Conservation (phyloP, 2,888 invertebrate genomes). For the Xanthia icteritia region DNA sequence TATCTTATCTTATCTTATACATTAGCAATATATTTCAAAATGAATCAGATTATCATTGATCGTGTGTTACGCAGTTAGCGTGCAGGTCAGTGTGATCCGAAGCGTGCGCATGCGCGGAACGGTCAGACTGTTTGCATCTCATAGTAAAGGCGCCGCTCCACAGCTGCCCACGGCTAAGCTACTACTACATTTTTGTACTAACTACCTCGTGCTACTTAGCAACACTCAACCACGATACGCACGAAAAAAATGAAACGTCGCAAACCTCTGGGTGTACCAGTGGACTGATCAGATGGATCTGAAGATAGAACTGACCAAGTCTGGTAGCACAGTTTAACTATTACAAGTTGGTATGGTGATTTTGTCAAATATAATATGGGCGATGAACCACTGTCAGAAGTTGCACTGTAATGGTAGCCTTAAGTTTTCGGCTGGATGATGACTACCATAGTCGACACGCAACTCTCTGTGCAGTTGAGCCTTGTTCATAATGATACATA, state of each 20-base stretch:
- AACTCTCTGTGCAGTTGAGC: background rate
- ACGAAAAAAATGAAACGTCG: background rate
- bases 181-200: too few species aligned
- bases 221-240: background rate
- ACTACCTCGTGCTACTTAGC: background rate
- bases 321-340: background rate
- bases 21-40: too few species aligned
- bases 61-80: too few species aligned
- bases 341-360: too few species aligned
- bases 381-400: background rate
- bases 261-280: background rate
- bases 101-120: too few species aligned
- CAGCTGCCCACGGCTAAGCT: background rate
- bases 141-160: background rate
- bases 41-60: too few species aligned
- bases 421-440: background rate
- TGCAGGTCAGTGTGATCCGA: background rate
- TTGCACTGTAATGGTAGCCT: background rate
- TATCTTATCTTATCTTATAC: too few species aligned
- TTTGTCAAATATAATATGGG: too few species aligned
- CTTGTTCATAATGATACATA: constrained; percentile 1
- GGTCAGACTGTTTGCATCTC: background rate
- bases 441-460: background rate
- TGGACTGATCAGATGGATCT: background rate
- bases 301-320: background rate